Percentiles rank a stretch among this genome's conserved stretches.
These are phyloP conservation scores for Stichodactyla mertensii DNA, from an alignment of 64 coral and sea anemone genomes.

Conservation along the genomic window DNA sequence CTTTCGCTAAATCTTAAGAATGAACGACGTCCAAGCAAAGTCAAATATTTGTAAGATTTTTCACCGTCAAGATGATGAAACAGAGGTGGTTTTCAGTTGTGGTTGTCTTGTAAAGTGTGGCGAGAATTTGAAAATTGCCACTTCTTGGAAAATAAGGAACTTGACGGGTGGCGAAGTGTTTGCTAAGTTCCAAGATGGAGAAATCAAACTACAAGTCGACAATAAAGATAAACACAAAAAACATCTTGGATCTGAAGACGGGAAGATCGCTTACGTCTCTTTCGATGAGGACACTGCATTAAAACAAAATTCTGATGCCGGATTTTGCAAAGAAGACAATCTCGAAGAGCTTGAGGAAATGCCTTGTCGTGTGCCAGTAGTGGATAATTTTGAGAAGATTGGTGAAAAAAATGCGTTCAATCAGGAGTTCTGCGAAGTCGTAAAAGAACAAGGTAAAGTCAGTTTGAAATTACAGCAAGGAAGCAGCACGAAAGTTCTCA, in stretches of 20 bases:
- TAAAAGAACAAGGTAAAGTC: too few species aligned
- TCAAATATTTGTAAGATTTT: not conserved
- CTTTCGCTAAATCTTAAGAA: not conserved
- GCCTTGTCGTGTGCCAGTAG: too few species aligned
- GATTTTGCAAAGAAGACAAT: too few species aligned
- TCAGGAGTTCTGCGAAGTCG: too few species aligned
- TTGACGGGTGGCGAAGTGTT: not conserved
- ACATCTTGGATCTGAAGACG: too few species aligned
- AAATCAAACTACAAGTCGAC: not conserved
- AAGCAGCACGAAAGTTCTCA: too few species aligned
- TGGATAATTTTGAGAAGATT: too few species aligned
- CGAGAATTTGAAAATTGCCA: not conserved
- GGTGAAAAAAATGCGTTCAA: too few species aligned
- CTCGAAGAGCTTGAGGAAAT: too few species aligned
- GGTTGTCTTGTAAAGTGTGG: not conserved
- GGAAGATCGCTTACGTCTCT: not conserved
- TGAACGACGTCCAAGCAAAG: not conserved
- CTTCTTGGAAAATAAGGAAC: not conserved
- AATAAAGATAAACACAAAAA: not conserved
- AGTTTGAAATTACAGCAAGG: too few species aligned
- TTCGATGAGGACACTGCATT: not conserved
- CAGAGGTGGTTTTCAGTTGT: not conserved
- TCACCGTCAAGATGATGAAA: not conserved
- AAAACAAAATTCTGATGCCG: not conserved
- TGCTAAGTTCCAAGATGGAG: not conserved